Base-by-base conservation (phyloP, 2,888 invertebrate genomes). In the Tortricodes alternella region DNA sequence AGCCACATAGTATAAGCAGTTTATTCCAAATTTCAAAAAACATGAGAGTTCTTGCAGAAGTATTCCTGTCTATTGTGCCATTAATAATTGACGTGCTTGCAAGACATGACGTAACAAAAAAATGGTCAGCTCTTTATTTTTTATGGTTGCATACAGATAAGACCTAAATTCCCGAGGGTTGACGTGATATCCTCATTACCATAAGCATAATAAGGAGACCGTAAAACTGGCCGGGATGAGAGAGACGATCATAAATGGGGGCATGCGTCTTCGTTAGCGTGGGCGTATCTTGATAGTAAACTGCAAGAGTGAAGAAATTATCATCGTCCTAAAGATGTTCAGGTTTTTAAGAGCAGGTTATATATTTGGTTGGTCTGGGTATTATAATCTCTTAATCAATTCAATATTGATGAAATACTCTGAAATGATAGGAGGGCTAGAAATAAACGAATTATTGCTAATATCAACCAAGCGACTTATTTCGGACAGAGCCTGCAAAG, bases 101-200 rank as follows among this genome's bases (percentile, higher is more conserved):
- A 21, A 6, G 7, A 4, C 35, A 8, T 16, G 16, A n/a, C 8
- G 3, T 15, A 16, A 18, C 15, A 15, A 35, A 37, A 37, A 18
- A 37, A 18, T 37, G n/a, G n/a, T 37, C 37, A 16, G 37, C 18
- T 16, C 18, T 39, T 7, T 19, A 29, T 11, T 8, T 18, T 29
- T 50, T 46, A 4, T 16, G 21, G 13, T 9, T 18, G 19, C 44
- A 52, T 46, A 38, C 8, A 3, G 3, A 35, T 32, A 48, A 41
- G 35, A 35, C 27, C 55, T 49, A 43, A 34, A 49, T 48, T 18
- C 41, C 43, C 6, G 13, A 55, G 48, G 35, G 41, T 3, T 9
- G 46, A 29, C 13, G 41, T 24, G 24, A 19, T 18, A 11, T 34
- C 34, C 41, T 53, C 53, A 46, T 53, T 53, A 53, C 46, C 53